Evolutionary conservation across 1,140 invertebrate species (phyloP), one percentile per base, ranked within the genome.

Genomic region (Spodoptera frugiperda): DNA sequence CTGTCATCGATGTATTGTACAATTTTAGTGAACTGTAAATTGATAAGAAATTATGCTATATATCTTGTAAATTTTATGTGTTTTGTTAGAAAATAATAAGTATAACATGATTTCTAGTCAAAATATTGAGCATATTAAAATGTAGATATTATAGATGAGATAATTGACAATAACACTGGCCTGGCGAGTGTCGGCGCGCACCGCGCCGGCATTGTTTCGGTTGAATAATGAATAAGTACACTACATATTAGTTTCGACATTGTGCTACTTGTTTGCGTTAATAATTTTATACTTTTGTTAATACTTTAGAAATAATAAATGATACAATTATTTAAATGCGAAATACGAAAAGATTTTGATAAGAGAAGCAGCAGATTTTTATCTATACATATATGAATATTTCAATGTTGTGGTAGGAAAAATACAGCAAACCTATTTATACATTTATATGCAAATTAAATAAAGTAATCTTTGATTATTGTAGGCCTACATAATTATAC

Each of bases 91-190:
- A 89, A 89, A 82, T 92, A 90, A 89, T 89, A 92, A 91, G 85
- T 87, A 84, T 84, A 87, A 86, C 88, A 92, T 91, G 91, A 89
- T 94, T 94, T 94, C 92, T 94, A 94, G 92, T 94, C 92, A 94
- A 93, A 93, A 93, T 92, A 94, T 93, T 92, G 90, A 93, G 85
- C 92, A 91, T 93, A 93, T 92, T 90, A 90, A 89, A 93, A 84
- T 89, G 88, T 93, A 93, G 90, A 88, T 94, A 90, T 90, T 89
- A 89, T 85, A 86, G 82, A 88, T 79, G 87, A 89, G 78, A 86
- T 91, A 91, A 91, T 88, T 93, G 91, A 92, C 91, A 93, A 92
- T 93, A 94, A 93, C 84, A 87, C 84, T 82, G 89, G 91, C 91
- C 88, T 92, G 89, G 84, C 84, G 87, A 55, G 76, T 68, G 76